Evolutionary conservation across 1,140 invertebrate species (phyloP).

Genomic region (Drosophila elegans): DNA sequence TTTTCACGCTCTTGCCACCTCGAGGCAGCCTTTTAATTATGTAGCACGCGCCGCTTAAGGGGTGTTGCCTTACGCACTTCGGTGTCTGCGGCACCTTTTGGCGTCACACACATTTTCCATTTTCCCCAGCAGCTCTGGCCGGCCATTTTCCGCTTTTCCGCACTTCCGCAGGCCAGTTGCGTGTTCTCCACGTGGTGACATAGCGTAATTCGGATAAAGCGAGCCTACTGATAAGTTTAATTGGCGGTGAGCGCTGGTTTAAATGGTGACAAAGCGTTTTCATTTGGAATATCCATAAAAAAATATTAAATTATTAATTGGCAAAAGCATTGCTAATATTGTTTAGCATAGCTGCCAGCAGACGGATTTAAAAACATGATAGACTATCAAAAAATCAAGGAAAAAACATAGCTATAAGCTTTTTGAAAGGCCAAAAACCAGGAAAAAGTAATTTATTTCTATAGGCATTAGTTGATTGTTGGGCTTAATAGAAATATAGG

Average conservation of each 20-base stretch:
- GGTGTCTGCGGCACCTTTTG: constrained; percentile 11
- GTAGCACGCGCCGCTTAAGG: constrained; percentile 56
- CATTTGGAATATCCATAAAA: not conserved
- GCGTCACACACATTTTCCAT: constrained; percentile 49
- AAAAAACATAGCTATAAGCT: too few species aligned
- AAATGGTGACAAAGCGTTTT: constrained; percentile 32
- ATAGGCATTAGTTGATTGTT: too few species aligned
- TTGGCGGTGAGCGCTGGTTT: constrained; percentile 41
- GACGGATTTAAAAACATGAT: too few species aligned
- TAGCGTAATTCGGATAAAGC: constrained; percentile 71
- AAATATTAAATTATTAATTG: too few species aligned
- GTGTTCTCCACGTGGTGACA: constrained; percentile 55
- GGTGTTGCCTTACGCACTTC: constrained; percentile 76
- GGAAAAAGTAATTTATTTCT: too few species aligned
- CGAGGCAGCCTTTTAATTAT: constrained; percentile 65
- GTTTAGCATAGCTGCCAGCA: too few species aligned
- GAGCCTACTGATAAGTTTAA: constrained; percentile 70
- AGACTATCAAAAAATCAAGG: too few species aligned
- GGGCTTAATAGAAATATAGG: too few species aligned
- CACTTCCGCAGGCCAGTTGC: constrained; percentile 38
- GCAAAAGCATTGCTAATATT: too few species aligned
- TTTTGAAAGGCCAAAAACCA: too few species aligned
- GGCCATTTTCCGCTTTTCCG: constrained; percentile 15
- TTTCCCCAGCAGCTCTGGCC: constrained; percentile 1
- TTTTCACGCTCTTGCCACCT: constrained; percentile 52